These are phyloP conservation scores for Cochlearius cochlearius DNA, from an alignment of 2,113 vertebrate species.

Conservation along the genomic window DNA sequence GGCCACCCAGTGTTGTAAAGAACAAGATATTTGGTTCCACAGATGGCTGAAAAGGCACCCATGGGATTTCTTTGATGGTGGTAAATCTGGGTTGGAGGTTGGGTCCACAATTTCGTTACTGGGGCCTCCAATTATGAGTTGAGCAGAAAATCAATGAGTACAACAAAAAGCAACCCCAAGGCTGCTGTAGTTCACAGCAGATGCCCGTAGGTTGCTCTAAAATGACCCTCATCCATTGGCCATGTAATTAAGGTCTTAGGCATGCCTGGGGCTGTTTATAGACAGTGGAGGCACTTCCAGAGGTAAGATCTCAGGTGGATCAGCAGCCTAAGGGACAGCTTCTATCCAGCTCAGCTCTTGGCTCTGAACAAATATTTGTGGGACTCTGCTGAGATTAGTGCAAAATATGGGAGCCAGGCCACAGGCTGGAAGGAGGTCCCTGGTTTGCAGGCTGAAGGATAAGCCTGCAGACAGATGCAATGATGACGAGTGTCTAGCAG, in stretches of 20 bases:
- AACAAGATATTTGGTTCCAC: background rate
- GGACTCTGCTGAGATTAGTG: background rate
- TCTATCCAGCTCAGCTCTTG: background rate
- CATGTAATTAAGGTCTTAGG: background rate
- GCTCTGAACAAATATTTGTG: background rate
- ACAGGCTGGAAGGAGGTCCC: background rate
- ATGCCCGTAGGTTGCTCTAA: background rate
- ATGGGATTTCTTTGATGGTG: background rate
- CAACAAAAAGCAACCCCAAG: background rate
- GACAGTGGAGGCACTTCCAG: background rate
- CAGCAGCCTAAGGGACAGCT: background rate
- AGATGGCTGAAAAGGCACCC: background rate
- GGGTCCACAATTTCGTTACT: accelerated
- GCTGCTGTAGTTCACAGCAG: background rate
- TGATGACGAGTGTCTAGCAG: background rate
- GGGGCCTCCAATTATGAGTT: background rate
- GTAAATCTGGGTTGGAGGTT: background rate
- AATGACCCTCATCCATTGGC: background rate
- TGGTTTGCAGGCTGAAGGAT: background rate
- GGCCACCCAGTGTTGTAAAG: background rate
- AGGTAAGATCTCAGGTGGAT: background rate
- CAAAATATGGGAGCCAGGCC: background rate
- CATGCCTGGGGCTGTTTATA: background rate
- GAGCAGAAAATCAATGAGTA: background rate
- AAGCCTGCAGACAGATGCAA: background rate